Percentiles rank a stretch among this genome's conserved stretches.
Evolutionary conservation across 2,888 invertebrate genomes (phyloP).

Genomic region (Mechanitis messenoides): DNA sequence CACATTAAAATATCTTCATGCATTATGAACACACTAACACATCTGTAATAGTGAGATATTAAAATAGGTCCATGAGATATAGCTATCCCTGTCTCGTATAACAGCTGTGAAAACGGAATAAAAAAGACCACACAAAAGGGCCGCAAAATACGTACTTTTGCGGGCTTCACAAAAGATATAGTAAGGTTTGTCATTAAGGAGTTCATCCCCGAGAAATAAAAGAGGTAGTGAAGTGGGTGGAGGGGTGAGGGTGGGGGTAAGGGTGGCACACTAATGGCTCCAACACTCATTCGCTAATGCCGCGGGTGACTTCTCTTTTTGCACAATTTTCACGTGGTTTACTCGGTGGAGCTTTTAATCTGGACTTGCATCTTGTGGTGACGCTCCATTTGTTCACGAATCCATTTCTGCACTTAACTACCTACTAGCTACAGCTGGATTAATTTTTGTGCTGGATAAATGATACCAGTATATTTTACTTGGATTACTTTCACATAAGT

Average conservation of each 20-base stretch:
- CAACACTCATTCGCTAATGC: constrained; percentile 77
- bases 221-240: constrained; percentile 56
- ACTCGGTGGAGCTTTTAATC: constrained; percentile 74
- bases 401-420: constrained; percentile 26
- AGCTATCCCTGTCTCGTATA: constrained; percentile 17
- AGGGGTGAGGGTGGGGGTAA: constrained; percentile 37
- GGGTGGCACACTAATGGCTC: constrained; percentile 71
- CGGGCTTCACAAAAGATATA: constrained; percentile 77
- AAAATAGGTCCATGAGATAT: too few relatives aligned
- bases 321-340: constrained; percentile 76
- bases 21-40: not conserved
- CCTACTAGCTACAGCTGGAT: not conserved
- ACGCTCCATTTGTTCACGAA: constrained; percentile 57
- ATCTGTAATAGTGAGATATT: too few relatives aligned
- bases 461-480: too few relatives aligned
- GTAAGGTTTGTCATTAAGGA: constrained; percentile 78
- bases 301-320: constrained; percentile 76
- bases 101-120: constrained; percentile 55
- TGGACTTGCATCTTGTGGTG: constrained; percentile 66
- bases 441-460: too few relatives aligned
- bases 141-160: constrained; percentile 76
- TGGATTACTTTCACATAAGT: too few relatives aligned
- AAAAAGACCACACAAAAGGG: constrained; percentile 72
- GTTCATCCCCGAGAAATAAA: constrained; percentile 77
- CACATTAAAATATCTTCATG: constrained; percentile 10